Conservation (phyloP, 2,797 vertebrate genomes). For the Parauchenoglanis ngamensis region DNA sequence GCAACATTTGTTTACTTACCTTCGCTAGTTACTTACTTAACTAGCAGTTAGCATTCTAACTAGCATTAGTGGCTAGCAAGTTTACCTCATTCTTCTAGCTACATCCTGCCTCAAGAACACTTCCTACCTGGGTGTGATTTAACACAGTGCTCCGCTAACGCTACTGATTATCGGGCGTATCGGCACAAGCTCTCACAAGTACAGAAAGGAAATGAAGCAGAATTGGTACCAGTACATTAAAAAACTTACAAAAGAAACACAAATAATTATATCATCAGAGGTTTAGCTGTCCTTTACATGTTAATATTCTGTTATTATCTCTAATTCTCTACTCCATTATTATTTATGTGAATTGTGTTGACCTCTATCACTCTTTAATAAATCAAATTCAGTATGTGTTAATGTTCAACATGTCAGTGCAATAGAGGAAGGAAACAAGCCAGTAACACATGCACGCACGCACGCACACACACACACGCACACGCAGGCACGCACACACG, state of each 20-base stretch:
- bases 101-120: not conserved
- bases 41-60: not conserved
- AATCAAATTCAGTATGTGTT: not conserved
- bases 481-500: too few species aligned
- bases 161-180: not conserved
- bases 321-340: not conserved
- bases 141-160: too few species aligned
- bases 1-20: not conserved
- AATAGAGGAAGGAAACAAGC: constrained; percentile 26
- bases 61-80: not conserved
- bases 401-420: constrained; percentile 45
- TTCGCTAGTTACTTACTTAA: not conserved
- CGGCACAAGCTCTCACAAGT: not conserved
- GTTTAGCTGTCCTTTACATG: not conserved
- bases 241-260: not conserved
- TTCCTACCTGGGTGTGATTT: too few species aligned
- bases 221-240: not conserved
- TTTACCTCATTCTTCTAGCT: not conserved
- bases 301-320: not conserved
- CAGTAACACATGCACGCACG: constrained; percentile 1
- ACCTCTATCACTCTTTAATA: not conserved
- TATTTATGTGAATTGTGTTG: not conserved
- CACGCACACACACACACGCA: not conserved
- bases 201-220: not conserved
- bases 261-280: not conserved